phyloP scores from a whole-genome alignment of 2,888 invertebrate species.

The Harpalus rubripes region DNA sequence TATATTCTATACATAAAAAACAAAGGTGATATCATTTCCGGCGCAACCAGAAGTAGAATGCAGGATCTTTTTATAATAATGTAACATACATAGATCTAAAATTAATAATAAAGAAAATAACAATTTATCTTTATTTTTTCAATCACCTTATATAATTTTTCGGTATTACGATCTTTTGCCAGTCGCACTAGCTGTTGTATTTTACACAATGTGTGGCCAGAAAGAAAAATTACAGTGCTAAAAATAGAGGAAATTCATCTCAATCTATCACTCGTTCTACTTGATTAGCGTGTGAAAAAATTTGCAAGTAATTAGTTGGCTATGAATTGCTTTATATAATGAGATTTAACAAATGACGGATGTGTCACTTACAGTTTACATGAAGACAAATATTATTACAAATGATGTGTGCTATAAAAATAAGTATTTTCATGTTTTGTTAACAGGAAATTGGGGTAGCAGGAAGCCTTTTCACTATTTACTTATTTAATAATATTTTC shows the following conservation, averaged over 20 bases:
- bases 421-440: slow-evolving; percentile 43
- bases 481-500: slow-evolving; percentile 57
- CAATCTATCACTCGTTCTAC: slow-evolving; percentile 6
- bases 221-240: slow-evolving; percentile 25
- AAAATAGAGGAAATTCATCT: slow-evolving; percentile 39
- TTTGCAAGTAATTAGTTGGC: slow-evolving; percentile 37
- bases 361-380: slow-evolving; percentile 34
- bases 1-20: too few species aligned
- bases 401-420: slow-evolving; percentile 40
- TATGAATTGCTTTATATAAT: slow-evolving; percentile 31
- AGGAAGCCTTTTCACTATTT: slow-evolving; percentile 15
- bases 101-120: too few species aligned
- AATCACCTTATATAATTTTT: too few species aligned
- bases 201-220: slow-evolving; percentile 47
- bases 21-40: too few species aligned
- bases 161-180: too few species aligned
- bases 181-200: background rate
- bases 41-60: too few species aligned
- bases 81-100: too few species aligned
- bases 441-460: slow-evolving; percentile 44
- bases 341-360: slow-evolving; percentile 43
- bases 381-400: slow-evolving; percentile 50
- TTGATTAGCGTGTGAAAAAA: slow-evolving; percentile 18
- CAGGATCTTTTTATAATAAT: too few species aligned
- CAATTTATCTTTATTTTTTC: too few species aligned